Conservation (phyloP, 2,797 vertebrate species). For the Sebastes ruberrimus region DNA sequence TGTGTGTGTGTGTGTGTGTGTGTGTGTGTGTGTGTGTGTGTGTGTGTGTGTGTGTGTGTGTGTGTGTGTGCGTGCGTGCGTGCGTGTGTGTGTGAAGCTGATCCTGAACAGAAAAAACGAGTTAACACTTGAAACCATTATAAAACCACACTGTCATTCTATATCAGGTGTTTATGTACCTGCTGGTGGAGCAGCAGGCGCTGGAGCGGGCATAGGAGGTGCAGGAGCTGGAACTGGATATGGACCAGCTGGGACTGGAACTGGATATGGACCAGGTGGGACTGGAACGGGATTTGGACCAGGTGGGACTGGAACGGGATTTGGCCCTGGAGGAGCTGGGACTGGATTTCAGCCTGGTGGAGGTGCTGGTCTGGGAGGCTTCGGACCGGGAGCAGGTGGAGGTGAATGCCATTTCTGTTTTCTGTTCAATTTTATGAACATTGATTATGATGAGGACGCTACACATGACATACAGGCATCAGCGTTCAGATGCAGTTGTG, state of each 20-base stretch:
- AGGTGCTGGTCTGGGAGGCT: slow-evolving; percentile 65
- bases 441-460: background rate
- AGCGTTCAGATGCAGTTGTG: slow-evolving; percentile 9
- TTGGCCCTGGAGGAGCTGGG: slow-evolving; percentile 58
- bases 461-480: background rate
- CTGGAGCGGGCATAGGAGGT: slow-evolving; percentile 64
- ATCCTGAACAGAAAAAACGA: background rate
- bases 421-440: background rate
- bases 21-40: background rate
- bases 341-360: slow-evolving; percentile 65
- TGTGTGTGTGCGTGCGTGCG: no score
- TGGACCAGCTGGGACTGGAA: slow-evolving; percentile 57
- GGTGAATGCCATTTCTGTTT: slow-evolving; percentile 28
- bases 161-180: slow-evolving; percentile 80
- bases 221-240: slow-evolving; percentile 62
- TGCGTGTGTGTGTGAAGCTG: background rate
- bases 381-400: slow-evolving; percentile 68
- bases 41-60: no score
- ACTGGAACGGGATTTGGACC: slow-evolving; percentile 62
- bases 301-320: slow-evolving; percentile 28
- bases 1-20: background rate
- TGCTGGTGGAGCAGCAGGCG: slow-evolving; percentile 69
- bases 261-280: slow-evolving; percentile 53
- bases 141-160: background rate
- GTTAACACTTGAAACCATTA: background rate